Conservation (phyloP, 2,888 invertebrate genomes). For the Lymantria dispar region DNA sequence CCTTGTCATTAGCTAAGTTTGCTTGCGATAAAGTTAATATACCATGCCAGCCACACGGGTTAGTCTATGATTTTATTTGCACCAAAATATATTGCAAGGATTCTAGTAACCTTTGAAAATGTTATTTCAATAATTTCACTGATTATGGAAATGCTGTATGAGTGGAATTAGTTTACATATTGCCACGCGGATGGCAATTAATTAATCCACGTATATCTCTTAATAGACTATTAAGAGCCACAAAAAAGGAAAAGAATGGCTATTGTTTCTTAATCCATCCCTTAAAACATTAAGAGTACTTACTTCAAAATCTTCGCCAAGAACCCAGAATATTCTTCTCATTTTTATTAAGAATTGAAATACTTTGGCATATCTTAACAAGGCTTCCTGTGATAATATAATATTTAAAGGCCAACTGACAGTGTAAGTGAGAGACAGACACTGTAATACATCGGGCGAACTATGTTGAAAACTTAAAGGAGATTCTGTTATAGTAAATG, state of each 20-base stretch:
- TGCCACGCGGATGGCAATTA: too few species aligned
- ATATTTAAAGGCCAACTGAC: constrained; percentile 91
- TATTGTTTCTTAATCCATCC: too few species aligned
- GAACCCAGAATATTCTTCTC: constrained; percentile 88
- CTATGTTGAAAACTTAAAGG: constrained; percentile 85
- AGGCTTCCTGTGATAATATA: constrained; percentile 86
- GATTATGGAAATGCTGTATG: constrained; percentile 76
- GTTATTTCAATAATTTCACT: constrained; percentile 73
- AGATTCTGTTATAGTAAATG: constrained; percentile 83
- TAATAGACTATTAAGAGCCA: background rate
- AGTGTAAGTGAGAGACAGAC: constrained; percentile 86
- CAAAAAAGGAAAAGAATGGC: background rate
- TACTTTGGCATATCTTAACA: constrained; percentile 87
- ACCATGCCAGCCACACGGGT: too few species aligned
- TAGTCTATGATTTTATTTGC: constrained; percentile 65
- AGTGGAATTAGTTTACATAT: constrained; percentile 16
- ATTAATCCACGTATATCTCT: background rate
- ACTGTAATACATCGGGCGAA: constrained; percentile 86
- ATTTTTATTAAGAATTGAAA: constrained; percentile 90
- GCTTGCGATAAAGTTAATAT: too few species aligned
- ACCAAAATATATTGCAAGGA: constrained; percentile 87
- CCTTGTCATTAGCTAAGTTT: too few species aligned
- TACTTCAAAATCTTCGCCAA: constrained; percentile 87
- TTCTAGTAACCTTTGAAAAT: constrained; percentile 70
- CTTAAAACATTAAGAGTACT: constrained; percentile 11